These are phyloP conservation scores for Plagodis dolabraria DNA, from an alignment of 2,888 invertebrate species.

Conservation along the genomic window DNA sequence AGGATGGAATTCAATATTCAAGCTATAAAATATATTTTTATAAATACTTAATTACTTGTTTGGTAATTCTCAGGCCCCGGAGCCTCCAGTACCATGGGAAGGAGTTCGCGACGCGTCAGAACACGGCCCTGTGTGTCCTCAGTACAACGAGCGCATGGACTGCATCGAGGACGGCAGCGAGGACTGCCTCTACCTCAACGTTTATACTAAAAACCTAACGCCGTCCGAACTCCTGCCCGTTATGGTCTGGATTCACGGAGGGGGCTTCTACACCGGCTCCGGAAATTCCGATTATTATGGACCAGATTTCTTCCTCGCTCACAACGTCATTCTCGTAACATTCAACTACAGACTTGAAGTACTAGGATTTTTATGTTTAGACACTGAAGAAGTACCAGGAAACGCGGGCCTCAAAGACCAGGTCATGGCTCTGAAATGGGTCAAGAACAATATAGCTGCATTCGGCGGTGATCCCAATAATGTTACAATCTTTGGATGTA, in stretches of 20 bases:
- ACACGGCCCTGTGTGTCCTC: conserved; percentile 76
- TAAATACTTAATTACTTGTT: too few relatives aligned
- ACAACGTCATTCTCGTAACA: conserved; percentile 74
- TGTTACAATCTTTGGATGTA: conserved; percentile 78
- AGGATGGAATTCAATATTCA: conserved; percentile 1
- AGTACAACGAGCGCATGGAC: conserved; percentile 76
- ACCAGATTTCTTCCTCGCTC: conserved; percentile 75
- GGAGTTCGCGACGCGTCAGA: conserved; percentile 67
- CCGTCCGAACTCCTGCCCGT: conserved; percentile 61
- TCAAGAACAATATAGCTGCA: conserved; percentile 68
- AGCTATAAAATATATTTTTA: too few relatives aligned
- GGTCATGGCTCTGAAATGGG: conserved; percentile 78
- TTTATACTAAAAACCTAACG: conserved; percentile 78
- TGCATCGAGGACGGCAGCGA: conserved; percentile 82
- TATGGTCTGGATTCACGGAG: conserved; percentile 82
- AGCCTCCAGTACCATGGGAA: conserved; percentile 69
- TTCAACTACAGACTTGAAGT: conserved; percentile 80
- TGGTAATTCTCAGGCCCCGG: conserved; percentile 61
- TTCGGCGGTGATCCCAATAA: conserved; percentile 75
- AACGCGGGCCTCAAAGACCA: conserved; percentile 81
- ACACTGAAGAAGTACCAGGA: conserved; percentile 75
- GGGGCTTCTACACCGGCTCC: conserved; percentile 79
- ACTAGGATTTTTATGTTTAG: conserved; percentile 75
- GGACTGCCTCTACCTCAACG: conserved; percentile 89
- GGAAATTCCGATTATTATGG: conserved; percentile 78